Base-by-base conservation (phyloP, 2,113 vertebrate species). In the Phaetusa simplex region DNA sequence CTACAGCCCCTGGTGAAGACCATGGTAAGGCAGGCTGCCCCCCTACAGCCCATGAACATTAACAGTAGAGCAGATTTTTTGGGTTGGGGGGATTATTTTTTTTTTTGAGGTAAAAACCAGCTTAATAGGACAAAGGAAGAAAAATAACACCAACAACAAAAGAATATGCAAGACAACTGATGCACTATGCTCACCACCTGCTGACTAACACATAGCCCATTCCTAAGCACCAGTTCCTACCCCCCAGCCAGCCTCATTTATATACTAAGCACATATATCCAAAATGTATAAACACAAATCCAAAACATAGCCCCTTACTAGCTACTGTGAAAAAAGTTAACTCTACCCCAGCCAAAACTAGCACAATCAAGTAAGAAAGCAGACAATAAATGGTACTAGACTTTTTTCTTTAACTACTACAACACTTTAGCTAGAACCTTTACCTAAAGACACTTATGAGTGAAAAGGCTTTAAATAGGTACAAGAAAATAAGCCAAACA, bases 301-400 rank as follows among this genome's bases (percentile, higher is more conserved):
- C 11, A 56, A 19, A 32, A 32, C 18, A 56, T 20, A 32, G 18
- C 30, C 17, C 18, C 19, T 32, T 8, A 32, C 22, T 16, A 36
- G 22, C 16, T 27, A 32, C 30, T 34, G 23, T 22, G 14, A 45
- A 34, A 19, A 45, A 32, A 30, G 20, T 32, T 45, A 66, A 45
- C 29, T 23, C 64, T 66, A 43, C 20, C 30, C 19, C 20, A 66
- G 13, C 29, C 42, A 66, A 32, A 43, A 45, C 30, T 14, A 43
- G 14, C 9, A 32, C 6, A 24, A 12, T 13, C 12, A 62, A 72
- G 2, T 26, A 40, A 43, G 3, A 69, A 91, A 64, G 27, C 2
- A n/a, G 2, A 55, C 6, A 0, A 3, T 6, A 70, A 1, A 23
- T 0, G 42, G 0, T 5, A 36, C 4, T 24, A 72, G 1, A 13